phyloP scores from a whole-genome alignment of 2,797 vertebrate species.

The Heterohyrax brucei region DNA sequence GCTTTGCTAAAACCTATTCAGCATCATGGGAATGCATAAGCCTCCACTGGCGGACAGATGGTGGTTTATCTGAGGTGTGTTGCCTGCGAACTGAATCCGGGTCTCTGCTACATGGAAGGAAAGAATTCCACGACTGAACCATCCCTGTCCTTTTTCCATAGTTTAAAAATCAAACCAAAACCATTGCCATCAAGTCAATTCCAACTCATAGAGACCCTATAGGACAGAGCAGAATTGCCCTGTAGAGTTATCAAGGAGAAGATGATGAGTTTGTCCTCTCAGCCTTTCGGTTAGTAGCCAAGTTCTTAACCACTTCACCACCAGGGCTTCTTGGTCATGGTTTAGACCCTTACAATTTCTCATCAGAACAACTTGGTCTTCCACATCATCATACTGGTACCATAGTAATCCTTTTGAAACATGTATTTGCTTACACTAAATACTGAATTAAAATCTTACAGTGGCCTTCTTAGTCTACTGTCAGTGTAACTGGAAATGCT shows the following conservation, averaged over 20 bases:
- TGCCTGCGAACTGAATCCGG: neutral
- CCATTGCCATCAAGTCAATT: too few relatives aligned
- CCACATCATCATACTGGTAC: neutral
- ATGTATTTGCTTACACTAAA: neutral
- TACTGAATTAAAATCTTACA: constrained; percentile 30
- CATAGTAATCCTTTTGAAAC: constrained; percentile 8
- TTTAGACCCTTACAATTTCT: neutral
- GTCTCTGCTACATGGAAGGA: neutral
- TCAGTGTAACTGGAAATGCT: neutral
- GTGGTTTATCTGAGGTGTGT: neutral
- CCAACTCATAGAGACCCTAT: neutral
- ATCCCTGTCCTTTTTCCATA: too few relatives aligned
- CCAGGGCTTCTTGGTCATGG: neutral
- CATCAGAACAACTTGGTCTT: neutral
- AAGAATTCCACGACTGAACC: neutral
- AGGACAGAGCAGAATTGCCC: neutral
- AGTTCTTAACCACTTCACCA: too few relatives aligned
- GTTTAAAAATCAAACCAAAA: too few relatives aligned
- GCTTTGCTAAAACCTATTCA: neutral
- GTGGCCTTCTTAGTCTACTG: neutral
- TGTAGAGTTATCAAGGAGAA: too few relatives aligned
- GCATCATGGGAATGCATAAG: neutral
- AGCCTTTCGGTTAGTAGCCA: too few relatives aligned
- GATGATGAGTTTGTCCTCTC: neutral
- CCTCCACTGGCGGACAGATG: neutral